Percentiles rank a stretch among this genome's conserved stretches.
Conservation (phyloP, 2,113 vertebrate species). For the Candoia aspera region DNA sequence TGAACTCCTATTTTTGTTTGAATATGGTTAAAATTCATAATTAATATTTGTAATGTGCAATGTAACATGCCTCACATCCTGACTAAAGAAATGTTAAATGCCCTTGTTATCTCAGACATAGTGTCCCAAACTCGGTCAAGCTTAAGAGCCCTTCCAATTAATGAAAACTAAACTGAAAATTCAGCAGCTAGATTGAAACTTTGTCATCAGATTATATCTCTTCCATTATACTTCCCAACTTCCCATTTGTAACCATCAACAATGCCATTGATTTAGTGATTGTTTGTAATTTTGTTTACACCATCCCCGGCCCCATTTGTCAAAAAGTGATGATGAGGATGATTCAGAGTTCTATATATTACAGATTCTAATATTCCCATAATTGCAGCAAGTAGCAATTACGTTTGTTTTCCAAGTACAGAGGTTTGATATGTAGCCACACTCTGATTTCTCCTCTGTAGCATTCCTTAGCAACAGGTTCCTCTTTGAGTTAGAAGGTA, state of each 20-base stretch:
- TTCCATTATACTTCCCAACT: conserved; percentile 47
- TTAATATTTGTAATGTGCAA: conserved; percentile 49
- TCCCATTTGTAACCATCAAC: conserved; percentile 37
- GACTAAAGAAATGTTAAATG: conserved; percentile 40
- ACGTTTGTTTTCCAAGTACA: not conserved
- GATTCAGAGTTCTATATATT: not conserved
- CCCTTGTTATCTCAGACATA: conserved; percentile 43
- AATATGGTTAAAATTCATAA: conserved; percentile 39
- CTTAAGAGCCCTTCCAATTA: conserved; percentile 37
- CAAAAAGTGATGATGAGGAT: not conserved
- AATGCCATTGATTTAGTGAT: conserved; percentile 34
- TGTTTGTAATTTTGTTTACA: not conserved
- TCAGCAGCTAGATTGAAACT: conserved; percentile 39
- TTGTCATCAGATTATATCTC: conserved; percentile 39
- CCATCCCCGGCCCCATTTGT: not conserved
- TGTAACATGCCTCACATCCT: conserved; percentile 37
- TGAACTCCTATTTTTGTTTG: not conserved
- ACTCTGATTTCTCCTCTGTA: not conserved
- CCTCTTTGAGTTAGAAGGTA: not conserved
- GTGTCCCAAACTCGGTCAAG: not conserved
- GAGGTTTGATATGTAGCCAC: not conserved
- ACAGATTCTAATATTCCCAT: not conserved
- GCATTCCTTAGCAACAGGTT: not conserved
- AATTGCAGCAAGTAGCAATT: not conserved
- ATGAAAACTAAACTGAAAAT: conserved; percentile 22